phyloP scores from a whole-genome alignment of 1,140 invertebrate genomes.

The Andrena cerasifolii region DNA sequence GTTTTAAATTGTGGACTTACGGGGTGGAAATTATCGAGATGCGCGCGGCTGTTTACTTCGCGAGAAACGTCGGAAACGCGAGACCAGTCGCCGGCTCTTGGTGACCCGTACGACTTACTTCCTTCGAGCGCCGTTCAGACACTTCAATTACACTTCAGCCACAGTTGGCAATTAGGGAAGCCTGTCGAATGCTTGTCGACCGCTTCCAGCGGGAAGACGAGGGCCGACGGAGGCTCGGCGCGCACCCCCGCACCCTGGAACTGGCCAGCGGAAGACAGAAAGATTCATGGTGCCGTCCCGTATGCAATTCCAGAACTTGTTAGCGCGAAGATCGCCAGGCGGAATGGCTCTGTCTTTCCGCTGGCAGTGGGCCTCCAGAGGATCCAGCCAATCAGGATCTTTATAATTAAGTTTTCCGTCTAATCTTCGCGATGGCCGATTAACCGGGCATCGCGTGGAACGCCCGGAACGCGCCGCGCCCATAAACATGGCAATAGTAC shows the following conservation, averaged over 20 bases:
- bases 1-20: too few species aligned
- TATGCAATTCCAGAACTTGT: conserved; percentile 55
- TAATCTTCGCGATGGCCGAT: conserved; percentile 73
- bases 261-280: neutral
- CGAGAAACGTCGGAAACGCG: too few species aligned
- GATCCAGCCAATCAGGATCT: conserved; percentile 75
- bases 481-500: conserved; percentile 72
- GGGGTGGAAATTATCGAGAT: too few species aligned
- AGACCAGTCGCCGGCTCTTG: too few species aligned
- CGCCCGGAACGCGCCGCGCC: conserved; percentile 22
- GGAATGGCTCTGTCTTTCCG: conserved; percentile 42
- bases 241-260: neutral
- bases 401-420: conserved; percentile 77
- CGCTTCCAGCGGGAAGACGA: neutral
- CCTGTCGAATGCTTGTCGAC: neutral
- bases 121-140: too few species aligned
- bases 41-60: too few species aligned
- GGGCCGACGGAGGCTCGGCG: neutral
- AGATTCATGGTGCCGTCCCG: conserved; percentile 13
- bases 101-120: too few species aligned
- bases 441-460: conserved; percentile 63
- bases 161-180: neutral
- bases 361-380: conserved; percentile 63
- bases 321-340: conserved; percentile 27
- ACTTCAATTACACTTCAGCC: neutral